Evolutionary conservation across 2,113 vertebrate species (phyloP).

Genomic region (Pheucticus melanocephalus): DNA sequence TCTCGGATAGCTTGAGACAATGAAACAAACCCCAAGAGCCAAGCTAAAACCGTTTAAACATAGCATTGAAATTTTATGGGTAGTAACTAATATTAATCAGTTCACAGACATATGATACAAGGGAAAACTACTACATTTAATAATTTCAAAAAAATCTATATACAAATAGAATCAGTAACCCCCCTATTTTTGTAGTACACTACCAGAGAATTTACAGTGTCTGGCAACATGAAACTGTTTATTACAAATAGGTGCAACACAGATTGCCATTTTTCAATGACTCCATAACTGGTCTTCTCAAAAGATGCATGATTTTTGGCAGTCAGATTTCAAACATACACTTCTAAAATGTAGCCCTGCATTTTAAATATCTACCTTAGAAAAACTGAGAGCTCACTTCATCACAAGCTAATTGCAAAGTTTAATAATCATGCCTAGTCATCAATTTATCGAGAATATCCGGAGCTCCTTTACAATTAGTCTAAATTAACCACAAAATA

Average conservation of each 20-base stretch:
- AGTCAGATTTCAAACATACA: background rate
- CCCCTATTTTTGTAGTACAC: background rate
- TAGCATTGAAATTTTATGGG: background rate
- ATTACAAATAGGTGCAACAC: background rate
- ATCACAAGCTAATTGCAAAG: background rate
- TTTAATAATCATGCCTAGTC: background rate
- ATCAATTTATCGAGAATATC: background rate
- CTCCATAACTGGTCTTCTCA: background rate
- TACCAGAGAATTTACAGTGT: background rate
- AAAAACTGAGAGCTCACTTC: background rate
- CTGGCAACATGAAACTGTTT: background rate
- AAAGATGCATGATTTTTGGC: background rate
- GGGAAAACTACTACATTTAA: background rate
- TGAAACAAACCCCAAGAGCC: background rate
- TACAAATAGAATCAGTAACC: background rate
- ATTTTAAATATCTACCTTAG: background rate
- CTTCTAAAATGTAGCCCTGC: background rate
- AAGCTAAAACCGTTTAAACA: background rate
- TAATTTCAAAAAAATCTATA: background rate
- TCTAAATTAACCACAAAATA: background rate
- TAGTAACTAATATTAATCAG: background rate
- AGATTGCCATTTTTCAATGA: background rate
- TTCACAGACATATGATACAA: background rate
- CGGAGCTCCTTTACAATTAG: background rate
- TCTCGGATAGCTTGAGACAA: background rate